Percentiles rank a stretch among this genome's conserved stretches.
These are phyloP conservation scores for Osmerus mordax DNA, from an alignment of 2,113 vertebrate species.

Conservation along the genomic window DNA sequence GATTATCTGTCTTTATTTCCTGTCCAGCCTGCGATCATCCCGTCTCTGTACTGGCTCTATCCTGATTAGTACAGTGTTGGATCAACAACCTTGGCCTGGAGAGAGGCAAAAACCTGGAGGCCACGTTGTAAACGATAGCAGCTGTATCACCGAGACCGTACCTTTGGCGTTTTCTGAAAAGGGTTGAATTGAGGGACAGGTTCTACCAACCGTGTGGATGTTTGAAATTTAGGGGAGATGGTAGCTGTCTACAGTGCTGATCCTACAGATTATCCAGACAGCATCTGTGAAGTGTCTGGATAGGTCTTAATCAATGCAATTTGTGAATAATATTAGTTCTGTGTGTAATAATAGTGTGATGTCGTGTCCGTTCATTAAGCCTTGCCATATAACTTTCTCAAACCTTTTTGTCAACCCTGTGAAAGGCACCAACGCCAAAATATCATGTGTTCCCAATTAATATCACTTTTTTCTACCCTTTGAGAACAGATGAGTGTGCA, in stretches of 20 bases:
- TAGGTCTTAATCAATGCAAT: conserved; percentile 48
- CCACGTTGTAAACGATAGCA: conserved; percentile 55
- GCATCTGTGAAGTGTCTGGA: conserved; percentile 22
- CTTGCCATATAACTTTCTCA: conserved; percentile 36
- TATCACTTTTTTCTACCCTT: conserved; percentile 25
- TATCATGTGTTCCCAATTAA: conserved; percentile 29
- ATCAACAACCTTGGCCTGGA: conserved; percentile 53
- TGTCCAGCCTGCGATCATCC: conserved; percentile 67
- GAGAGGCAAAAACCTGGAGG: conserved; percentile 43
- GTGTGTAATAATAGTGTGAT: conserved; percentile 32
- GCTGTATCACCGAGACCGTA: conserved; percentile 44
- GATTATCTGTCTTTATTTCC: conserved; percentile 71
- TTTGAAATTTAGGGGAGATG: neutral
- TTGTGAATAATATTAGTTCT: conserved; percentile 42
- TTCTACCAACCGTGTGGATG: neutral
- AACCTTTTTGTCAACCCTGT: conserved; percentile 26
- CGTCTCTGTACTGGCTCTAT: conserved; percentile 49
- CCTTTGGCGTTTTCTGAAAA: conserved; percentile 3
- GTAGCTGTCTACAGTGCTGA: neutral
- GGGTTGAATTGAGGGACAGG: conserved; percentile 13
- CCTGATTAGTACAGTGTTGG: conserved; percentile 58
- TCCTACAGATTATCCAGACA: conserved; percentile 26
- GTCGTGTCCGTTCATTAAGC: conserved; percentile 27
- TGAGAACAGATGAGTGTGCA: conserved; percentile 12
- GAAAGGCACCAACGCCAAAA: conserved; percentile 51